Evolutionary conservation across 1,140 invertebrate genomes (phyloP).

Genomic region (Aculops lycopersici): DNA sequence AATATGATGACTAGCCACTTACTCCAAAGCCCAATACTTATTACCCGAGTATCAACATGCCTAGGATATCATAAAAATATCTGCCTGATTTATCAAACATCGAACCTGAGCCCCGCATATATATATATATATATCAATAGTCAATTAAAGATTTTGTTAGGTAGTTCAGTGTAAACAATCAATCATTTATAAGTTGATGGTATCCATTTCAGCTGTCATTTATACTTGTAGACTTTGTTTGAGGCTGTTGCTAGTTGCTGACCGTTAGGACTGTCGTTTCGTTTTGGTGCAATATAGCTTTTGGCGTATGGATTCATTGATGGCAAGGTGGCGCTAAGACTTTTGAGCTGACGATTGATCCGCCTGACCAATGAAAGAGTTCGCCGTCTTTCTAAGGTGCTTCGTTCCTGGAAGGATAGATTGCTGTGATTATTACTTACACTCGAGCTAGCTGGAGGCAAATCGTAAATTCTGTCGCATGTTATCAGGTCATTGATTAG

Average conservation of each 20-base stretch:
- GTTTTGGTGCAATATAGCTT: not conserved
- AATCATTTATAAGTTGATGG: not conserved
- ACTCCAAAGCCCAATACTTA: no score
- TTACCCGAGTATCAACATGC: no score
- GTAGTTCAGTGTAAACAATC: no score
- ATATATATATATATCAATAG: no score
- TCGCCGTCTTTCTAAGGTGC: not conserved
- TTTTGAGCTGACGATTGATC: not conserved
- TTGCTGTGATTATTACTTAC: not conserved
- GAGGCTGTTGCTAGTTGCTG: not conserved
- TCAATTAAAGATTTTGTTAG: no score
- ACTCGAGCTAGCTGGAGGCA: no score
- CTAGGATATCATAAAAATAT: no score
- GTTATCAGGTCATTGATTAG: not conserved
- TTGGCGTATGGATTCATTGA: not conserved
- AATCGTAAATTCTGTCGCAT: not conserved
- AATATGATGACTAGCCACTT: no score
- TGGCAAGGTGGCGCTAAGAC: not conserved
- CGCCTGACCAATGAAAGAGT: not conserved
- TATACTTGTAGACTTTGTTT: not conserved
- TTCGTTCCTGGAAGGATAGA: not conserved
- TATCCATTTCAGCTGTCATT: no score
- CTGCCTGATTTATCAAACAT: no score
- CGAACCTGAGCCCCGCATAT: no score
- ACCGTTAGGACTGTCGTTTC: not conserved